phyloP scores from a whole-genome alignment of 2,888 invertebrate genomes.

The Temnothorax rugatulus region DNA sequence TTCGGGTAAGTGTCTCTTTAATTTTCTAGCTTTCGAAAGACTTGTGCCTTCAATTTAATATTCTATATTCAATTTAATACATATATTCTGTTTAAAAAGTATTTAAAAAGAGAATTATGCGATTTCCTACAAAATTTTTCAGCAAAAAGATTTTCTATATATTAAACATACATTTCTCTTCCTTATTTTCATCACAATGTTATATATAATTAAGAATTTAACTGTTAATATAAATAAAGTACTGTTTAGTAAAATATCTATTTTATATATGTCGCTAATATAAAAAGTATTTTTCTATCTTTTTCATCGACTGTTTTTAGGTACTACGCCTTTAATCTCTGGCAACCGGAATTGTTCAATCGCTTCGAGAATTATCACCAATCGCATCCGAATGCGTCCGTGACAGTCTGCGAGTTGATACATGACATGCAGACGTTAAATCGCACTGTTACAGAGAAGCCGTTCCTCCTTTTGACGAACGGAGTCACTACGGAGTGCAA shows the following conservation, averaged over 20 bases:
- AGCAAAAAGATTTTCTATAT: not conserved
- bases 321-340: constrained; percentile 90
- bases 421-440: constrained; percentile 20
- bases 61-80: no score
- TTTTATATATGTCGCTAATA: not conserved
- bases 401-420: constrained; percentile 86
- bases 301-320: constrained; percentile 82
- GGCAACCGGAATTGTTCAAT: constrained; percentile 92
- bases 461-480: constrained; percentile 21
- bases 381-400: constrained; percentile 86
- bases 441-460: constrained; percentile 4
- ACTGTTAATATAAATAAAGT: not conserved
- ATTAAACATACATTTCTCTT: not conserved
- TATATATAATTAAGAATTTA: constrained; percentile 9
- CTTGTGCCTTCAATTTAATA: not conserved
- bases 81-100: not conserved
- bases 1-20: constrained; percentile 88
- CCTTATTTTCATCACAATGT: not conserved
- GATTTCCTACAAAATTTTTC: not conserved
- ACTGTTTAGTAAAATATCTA: not conserved
- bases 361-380: constrained; percentile 87
- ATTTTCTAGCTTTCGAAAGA: not conserved
- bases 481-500: constrained; percentile 84
- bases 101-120: not conserved
- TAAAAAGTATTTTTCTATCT: constrained; percentile 1